Evolutionary conservation across 2,888 invertebrate species (phyloP).

Genomic region (Eilema depressum): DNA sequence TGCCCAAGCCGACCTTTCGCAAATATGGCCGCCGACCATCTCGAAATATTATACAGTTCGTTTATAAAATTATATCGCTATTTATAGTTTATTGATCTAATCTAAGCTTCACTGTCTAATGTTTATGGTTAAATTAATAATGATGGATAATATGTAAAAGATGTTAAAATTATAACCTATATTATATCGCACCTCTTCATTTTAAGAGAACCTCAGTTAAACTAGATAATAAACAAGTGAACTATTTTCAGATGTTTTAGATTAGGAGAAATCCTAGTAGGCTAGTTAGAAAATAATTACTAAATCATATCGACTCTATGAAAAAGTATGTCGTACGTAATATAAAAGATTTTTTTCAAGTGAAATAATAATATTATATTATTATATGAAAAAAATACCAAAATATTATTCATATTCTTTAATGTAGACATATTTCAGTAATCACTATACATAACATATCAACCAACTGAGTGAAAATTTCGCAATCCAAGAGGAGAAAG

Average conservation of each 20-base stretch:
- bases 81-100: background rate
- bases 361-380: background rate
- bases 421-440: background rate
- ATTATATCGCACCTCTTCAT: background rate
- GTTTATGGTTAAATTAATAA: background rate
- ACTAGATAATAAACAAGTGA: background rate
- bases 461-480: background rate
- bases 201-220: background rate
- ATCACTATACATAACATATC: background rate
- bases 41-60: slow-evolving; percentile 13
- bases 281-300: background rate
- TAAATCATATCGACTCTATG: too few species aligned
- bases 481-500: too few species aligned
- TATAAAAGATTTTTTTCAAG: background rate
- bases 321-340: background rate
- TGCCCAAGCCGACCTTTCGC: slow-evolving; percentile 59
- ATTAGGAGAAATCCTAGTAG: background rate
- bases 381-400: background rate
- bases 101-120: background rate
- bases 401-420: background rate
- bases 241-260: background rate
- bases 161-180: background rate
- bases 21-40: slow-evolving; percentile 73
- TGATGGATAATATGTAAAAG: background rate
- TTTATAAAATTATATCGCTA: background rate